Evolutionary conservation across 2,113 vertebrate genomes (phyloP), one percentile per base, ranked within the genome.

Genomic region (Eulemur rufifrons): DNA sequence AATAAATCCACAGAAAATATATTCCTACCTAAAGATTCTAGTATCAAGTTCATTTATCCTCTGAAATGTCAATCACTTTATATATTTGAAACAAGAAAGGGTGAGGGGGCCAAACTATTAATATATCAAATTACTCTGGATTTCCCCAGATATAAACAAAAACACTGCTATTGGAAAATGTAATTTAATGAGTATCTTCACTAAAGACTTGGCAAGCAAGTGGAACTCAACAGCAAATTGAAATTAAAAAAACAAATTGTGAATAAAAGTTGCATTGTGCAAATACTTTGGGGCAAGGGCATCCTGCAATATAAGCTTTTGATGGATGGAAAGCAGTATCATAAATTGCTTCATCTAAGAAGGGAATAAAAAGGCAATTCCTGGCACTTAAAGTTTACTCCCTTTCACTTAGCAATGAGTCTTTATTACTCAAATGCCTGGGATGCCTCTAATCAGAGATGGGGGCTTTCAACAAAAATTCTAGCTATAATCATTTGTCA

Each of bases 281-380:
- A 69, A 99, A 99, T 85, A 99, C 99, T 99, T 99, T 99, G 97
- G 99, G 37, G 5, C 99, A 98, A 99, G 99, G 95, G 99, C 99
- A 97, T 99, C 99, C 95, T 99, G 99, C 99, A 98, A 99, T 99
- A 97, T 99, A 99, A 66, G 99, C 99, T 99, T 99, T 99, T 97
- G 99, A 99, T 1, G 99, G 99, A 98, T 99, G 99, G 98, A 99
- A 99, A 98, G 99, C 99, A 56, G 20, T 56, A 96, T 99, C 99
- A 61, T 99, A 99, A 98, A 99, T 99, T 93, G 99, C 99, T 98
- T 99, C 99, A 97, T 56, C 99, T 39, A 99, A 76, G 32, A 86
- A 74, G 45, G 8, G 9, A 78, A 47, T 80, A 80, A 94, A 86
- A 73, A 2, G 83, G n/a, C 37, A 89, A 95, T 89, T 59, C 80